phyloP scores from a whole-genome alignment of 2,113 vertebrate species.

The Pithys albifrons region DNA sequence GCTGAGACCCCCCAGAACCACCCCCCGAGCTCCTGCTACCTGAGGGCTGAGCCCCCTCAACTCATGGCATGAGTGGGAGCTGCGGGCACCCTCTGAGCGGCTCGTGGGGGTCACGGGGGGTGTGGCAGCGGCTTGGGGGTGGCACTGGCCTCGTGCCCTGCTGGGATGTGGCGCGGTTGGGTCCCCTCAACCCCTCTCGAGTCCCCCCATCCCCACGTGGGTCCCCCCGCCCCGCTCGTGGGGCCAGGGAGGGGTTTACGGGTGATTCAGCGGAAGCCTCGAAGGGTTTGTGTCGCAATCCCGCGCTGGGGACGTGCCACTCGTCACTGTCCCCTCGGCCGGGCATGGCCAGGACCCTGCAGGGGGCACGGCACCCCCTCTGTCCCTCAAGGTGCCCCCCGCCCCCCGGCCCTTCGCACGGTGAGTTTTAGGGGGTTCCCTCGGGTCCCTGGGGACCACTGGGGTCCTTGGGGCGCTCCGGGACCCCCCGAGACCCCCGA shows the following conservation, averaged over 20 bases:
- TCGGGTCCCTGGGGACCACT: too few relatives aligned
- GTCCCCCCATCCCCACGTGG: too few relatives aligned
- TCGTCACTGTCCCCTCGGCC: background rate
- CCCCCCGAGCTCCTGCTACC: background rate
- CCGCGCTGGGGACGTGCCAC: background rate
- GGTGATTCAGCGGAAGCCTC: background rate
- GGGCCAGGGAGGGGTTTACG: background rate
- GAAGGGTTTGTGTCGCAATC: background rate
- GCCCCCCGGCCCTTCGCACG: too few relatives aligned
- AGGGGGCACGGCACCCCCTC: background rate
- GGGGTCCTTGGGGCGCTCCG: background rate
- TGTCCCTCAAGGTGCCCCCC: too few relatives aligned
- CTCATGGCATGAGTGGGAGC: fast-evolving
- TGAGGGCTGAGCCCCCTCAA: background rate
- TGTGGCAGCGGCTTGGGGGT: background rate
- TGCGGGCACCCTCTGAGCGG: background rate
- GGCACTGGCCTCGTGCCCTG: background rate
- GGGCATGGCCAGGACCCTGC: background rate
- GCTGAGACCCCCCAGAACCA: background rate
- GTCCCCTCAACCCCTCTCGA: background rate
- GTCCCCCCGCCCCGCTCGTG: background rate
- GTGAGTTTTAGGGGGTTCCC: background rate
- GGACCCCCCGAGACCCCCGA: background rate
- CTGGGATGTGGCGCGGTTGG: fast-evolving
- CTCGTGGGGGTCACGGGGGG: fast-evolving